phyloP scores from a whole-genome alignment of 2,797 vertebrate species.

The Pangasius krempfi region DNA sequence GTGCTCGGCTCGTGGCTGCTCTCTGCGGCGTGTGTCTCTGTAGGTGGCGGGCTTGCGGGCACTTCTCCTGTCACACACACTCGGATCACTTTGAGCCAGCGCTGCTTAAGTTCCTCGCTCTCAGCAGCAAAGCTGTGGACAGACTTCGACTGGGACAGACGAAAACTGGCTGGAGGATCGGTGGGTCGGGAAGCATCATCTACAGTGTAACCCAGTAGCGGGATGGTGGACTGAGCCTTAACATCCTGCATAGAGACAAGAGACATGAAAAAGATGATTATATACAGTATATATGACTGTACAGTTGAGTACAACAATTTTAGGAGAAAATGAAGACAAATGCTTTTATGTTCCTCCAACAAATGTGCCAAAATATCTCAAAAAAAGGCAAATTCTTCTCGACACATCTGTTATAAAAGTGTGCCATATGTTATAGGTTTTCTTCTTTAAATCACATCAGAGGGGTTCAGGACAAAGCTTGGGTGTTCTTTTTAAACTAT shows the following conservation, averaged over 20 bases:
- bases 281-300: not conserved
- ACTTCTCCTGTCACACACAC: constrained; percentile 89
- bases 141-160: constrained; percentile 92
- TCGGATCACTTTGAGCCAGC: constrained; percentile 90
- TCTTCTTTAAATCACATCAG: not conserved
- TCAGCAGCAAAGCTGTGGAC: constrained; percentile 92
- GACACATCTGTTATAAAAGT: not conserved
- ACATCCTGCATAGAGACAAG: constrained; percentile 81
- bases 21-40: constrained; percentile 53
- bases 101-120: constrained; percentile 90
- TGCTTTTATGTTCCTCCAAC: not conserved
- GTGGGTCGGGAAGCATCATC: constrained; percentile 80
- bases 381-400: not conserved
- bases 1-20: constrained; percentile 63
- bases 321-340: not conserved
- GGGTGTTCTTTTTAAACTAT: not conserved
- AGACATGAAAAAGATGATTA: not conserved
- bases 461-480: not conserved
- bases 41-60: constrained; percentile 64
- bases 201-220: constrained; percentile 91
- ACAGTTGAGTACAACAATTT: not conserved
- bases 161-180: constrained; percentile 87
- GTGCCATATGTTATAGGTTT: not conserved
- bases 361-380: not conserved
- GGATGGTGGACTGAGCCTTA: constrained; percentile 92